Base-by-base conservation (phyloP, 2,888 invertebrate genomes). In the Parapristionchus giblindavisi region DNA sequence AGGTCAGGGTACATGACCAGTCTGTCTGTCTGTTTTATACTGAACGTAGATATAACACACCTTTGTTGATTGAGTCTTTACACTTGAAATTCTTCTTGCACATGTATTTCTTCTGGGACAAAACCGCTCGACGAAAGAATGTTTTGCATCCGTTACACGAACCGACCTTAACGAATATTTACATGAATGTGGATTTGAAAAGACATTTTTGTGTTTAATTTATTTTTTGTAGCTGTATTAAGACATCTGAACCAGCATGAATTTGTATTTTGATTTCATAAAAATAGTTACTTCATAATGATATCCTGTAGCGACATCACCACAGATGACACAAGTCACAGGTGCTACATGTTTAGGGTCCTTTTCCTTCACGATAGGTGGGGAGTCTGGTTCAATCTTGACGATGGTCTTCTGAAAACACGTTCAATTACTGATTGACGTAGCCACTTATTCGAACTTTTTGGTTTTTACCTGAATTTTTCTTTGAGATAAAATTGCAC, bases 271-370 rank as follows among this genome's bases (percentile, higher is more conserved):
- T n/a, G n/a, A n/a, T n/a, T n/a, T n/a, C n/a, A n/a, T n/a, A n/a
- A n/a, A n/a, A n/a, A n/a, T n/a, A 75, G 76, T 14, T n/a, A 82
- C 82, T 63, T 78, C 80, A 61, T 82, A 82, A 74, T 82, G 82
- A 58, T 82, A 81, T 14, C 82, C 82, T 21, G 82, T 79, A 0
- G 82, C 81, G 0, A 56, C 51, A 5, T 75, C 77, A 38, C 63
- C 65, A 70, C 82, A 82, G 38, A 82, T 77, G n/a, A 77, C 78
- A 66, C 82, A 82, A 40, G 79, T 78, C 54, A 77, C 71, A 73
- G 83, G 83, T 72, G 80, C 80, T 63, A 82, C 79, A 77, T 82
- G 81, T 71, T 73, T 68, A 0, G 77, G 77, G 1, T 60, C 60
- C 21, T 11, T 8, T 24, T 60, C 52, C 29, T 51, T 68, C 3